Base-by-base conservation (phyloP, 2,888 invertebrate genomes). In the Andrena bucephala region DNA sequence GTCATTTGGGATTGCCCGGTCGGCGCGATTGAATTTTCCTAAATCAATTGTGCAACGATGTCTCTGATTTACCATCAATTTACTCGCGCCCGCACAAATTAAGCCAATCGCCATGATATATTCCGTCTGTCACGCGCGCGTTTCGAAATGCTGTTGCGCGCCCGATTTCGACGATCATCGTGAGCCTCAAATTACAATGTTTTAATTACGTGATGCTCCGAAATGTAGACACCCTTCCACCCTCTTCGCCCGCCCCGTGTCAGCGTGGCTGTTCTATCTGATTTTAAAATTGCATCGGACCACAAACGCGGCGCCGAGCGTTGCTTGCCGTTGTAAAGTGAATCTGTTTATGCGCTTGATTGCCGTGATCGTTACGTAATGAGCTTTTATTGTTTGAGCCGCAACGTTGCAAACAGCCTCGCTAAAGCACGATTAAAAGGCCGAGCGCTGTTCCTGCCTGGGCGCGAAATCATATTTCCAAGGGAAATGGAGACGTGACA, bases 21-120 rank as follows among this genome's bases (percentile, higher is more conserved):
- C 77, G 67, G 69, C 66, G 59, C 79, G 83, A 89, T 91, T 89
- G 85, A 86, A 89, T 91, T 90, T 57, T 87, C 85, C 85, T 80
- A 86, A 85, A 91, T 90, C 85, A 89, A 90, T 91, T 87, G 85
- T 73, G 71, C 87, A 90, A 89, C 88, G 87, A 89, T 77, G 84
- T 81, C 80, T 77, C 82, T 85, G 89, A 91, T 89, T 90, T 86
- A 90, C 89, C 86, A 87, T 83, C 86, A 84, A 90, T 89, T 86
- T 79, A 85, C 84, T 80, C 72, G 81, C 77, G 73, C 69, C 72
- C 75, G 83, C 81, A 79, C 83, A 86, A 91, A 91, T 91, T 86
- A 90, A 88, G 89, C 85, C 86, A 90, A 90, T 89, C 88, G 85
- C 81, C 85, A 70, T 79, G 83, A 86, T 87, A 77, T 50, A 62